Base-by-base conservation (phyloP, 2,113 vertebrate species). In the Typhlomys cinereus region DNA sequence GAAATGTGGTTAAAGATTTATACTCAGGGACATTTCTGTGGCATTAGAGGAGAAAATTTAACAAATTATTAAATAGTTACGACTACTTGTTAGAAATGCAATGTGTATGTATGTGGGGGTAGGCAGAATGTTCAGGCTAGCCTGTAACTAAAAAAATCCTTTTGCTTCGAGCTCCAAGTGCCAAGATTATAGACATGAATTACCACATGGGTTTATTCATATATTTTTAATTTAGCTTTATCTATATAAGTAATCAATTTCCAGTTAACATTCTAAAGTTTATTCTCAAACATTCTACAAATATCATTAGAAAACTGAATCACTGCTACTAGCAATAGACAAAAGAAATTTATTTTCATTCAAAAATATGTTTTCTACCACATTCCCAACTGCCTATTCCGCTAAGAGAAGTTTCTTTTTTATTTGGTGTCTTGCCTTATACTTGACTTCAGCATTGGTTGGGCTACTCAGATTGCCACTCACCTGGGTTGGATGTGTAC, bases 401-500 rank as follows among this genome's bases (percentile, higher is more conserved):
- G 48, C 67, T 71, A 64, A 93, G n/a, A 85, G 13, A 76, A 81
- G 10, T n/a, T 85, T 21, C 66, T 50, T 93, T 13, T 12, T 44
- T 67, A 1, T 31, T 85, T 62, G 36, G 44, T 39, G 29, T 27
- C 48, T 80, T 39, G 2, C 59, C 91, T 89, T 29, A 20, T 9
- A 52, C 70, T 7, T 82, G 64, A n/a, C 18, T 81, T 50, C 15
- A 17, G 29, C 88, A 87, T 69, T 57, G 86, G 52, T 59, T 27
- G 48, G 75, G 36, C 31, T 80, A 27, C 50, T 62, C 7, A 41
- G 34, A 76, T 17, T 57, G 44, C 54, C 18, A 85, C 97, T 86
- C 98, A 99, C 99, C 99, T 93, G 99, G 99, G 95, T 99, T 99
- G 85, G 99, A 98, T 31, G 99, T 99, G 96, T 99, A 99, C 97